phyloP scores from a whole-genome alignment of 2,113 vertebrate species.

The Pithys albifrons region DNA sequence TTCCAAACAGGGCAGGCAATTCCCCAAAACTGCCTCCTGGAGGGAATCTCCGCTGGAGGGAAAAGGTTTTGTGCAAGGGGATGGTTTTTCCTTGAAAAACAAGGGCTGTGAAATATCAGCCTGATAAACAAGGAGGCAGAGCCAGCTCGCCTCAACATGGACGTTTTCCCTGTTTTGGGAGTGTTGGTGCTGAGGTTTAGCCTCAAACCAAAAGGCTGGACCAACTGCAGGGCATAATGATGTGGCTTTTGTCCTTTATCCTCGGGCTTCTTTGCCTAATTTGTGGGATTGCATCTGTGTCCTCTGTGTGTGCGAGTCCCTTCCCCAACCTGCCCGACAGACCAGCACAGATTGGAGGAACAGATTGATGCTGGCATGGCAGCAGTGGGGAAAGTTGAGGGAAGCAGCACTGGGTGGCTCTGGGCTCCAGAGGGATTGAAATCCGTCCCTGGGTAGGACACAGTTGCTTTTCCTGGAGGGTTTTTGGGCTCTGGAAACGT shows the following conservation, averaged over 20 bases:
- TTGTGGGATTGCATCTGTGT: neutral
- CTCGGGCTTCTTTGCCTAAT: neutral
- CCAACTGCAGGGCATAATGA: neutral
- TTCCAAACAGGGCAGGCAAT: constrained; percentile 51
- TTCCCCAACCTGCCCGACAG: constrained; percentile 3
- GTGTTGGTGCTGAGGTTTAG: neutral
- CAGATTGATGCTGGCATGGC: constrained; percentile 44
- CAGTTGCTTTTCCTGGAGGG: neutral
- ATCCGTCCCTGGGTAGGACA: neutral
- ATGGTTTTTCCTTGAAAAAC: neutral
- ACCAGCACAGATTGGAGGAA: constrained; percentile 51
- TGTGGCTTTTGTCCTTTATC: constrained; percentile 10
- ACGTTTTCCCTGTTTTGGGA: neutral
- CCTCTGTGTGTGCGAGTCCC: neutral
- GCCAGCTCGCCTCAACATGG: neutral
- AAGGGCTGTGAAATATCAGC: neutral
- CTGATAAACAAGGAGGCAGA: neutral
- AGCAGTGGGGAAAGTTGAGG: neutral
- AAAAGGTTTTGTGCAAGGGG: neutral
- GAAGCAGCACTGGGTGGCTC: neutral
- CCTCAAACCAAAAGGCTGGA: neutral
- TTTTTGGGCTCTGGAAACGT: neutral
- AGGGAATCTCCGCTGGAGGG: constrained; percentile 36
- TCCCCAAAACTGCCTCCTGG: constrained; percentile 35
- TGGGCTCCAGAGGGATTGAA: neutral